Conservation (phyloP, 2,888 invertebrate genomes). For the Coremacera marginata region DNA sequence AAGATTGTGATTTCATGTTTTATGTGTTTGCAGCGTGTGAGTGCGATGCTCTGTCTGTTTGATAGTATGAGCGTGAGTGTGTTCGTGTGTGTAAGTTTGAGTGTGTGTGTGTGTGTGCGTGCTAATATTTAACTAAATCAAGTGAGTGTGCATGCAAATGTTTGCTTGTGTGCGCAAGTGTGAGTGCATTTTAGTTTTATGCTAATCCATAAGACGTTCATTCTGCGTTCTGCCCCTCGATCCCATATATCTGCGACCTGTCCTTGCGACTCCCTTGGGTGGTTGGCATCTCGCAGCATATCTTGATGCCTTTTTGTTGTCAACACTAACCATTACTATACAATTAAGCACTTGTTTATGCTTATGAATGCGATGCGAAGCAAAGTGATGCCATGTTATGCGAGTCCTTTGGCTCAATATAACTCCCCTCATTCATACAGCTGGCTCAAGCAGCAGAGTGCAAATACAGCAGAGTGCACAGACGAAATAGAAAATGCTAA, state of each 20-base stretch:
- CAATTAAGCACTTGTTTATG: conserved; percentile 59
- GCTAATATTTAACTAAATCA: neutral
- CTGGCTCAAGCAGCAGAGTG: neutral
- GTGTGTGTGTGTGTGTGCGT: conserved; percentile 18
- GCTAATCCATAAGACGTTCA: conserved; percentile 38
- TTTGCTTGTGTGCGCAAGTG: conserved; percentile 23
- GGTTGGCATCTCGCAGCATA: conserved; percentile 12
- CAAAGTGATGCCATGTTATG: neutral
- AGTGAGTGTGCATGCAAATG: conserved; percentile 22
- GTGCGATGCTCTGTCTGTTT: conserved; percentile 2
- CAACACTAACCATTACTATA: conserved; percentile 58
- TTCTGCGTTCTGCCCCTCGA: neutral
- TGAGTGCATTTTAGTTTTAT: conserved; percentile 39
- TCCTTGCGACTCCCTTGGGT: neutral
- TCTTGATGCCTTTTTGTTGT: conserved; percentile 57
- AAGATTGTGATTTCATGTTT: conserved; percentile 45
- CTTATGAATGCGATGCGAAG: conserved; percentile 39
- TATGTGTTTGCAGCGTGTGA: conserved; percentile 28
- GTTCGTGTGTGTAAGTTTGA: conserved; percentile 18
- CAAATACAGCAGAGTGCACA: conserved; percentile 7
- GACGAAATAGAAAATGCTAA: neutral
- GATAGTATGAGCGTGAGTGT: neutral
- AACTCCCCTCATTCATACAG: neutral
- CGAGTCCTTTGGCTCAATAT: neutral
- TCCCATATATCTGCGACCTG: neutral